Conservation (phyloP, 2,797 vertebrate genomes). For the Aphelocoma californica region DNA sequence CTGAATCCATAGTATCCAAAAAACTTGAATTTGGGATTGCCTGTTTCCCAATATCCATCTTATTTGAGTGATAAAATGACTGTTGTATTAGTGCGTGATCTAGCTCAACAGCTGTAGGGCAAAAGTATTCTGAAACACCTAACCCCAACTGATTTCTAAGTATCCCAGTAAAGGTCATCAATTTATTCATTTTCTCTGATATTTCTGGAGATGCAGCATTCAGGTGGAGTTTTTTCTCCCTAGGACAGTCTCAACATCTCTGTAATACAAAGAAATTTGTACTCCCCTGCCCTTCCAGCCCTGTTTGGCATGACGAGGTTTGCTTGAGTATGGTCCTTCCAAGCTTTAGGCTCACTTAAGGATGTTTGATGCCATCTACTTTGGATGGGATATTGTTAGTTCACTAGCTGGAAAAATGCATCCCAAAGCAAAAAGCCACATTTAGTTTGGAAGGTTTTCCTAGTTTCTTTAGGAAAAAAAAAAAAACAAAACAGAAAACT, state of each 20-base stretch:
- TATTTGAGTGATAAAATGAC: neutral
- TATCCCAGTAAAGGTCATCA: neutral
- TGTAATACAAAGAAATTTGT: fast-evolving
- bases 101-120: neutral
- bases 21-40: neutral
- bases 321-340: neutral
- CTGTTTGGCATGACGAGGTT: neutral
- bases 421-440: neutral
- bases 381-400: neutral
- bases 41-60: neutral
- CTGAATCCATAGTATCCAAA: neutral
- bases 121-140: neutral
- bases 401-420: neutral
- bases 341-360: neutral
- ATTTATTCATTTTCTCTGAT: neutral
- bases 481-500: neutral
- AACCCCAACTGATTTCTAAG: neutral
- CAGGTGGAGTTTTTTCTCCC: neutral
- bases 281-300: neutral
- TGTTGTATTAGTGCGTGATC: neutral
- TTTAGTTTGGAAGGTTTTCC: neutral
- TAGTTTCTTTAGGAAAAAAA: neutral
- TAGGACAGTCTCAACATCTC: neutral
- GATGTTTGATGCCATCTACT: neutral
- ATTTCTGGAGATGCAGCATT: neutral